Evolutionary conservation across 2,888 invertebrate species (phyloP).

Genomic region (Melanophora roralis): DNA sequence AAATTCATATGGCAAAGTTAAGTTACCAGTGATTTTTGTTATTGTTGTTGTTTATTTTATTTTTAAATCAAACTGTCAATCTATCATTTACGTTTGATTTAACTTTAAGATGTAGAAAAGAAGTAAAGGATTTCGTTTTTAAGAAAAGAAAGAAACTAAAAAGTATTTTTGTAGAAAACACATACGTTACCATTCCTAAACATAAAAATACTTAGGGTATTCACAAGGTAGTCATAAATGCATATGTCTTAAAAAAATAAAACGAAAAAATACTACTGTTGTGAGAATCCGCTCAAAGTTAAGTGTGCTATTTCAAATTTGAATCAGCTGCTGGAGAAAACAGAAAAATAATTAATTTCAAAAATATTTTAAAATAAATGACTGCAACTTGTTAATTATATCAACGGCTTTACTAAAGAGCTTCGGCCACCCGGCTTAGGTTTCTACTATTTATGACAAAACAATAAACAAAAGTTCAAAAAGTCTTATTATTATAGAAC

Average conservation of each 20-base stretch:
- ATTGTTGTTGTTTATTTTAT: constrained; percentile 13
- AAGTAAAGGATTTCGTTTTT: neutral
- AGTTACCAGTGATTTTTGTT: constrained; percentile 5
- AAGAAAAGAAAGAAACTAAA: neutral
- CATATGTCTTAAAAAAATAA: too few species aligned
- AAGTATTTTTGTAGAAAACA: neutral
- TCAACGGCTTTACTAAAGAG: too few species aligned
- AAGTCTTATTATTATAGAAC: too few species aligned
- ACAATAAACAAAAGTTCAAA: too few species aligned
- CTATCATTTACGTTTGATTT: constrained; percentile 45
- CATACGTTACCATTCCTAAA: constrained; percentile 12
- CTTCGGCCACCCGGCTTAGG: too few species aligned
- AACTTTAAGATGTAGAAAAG: neutral
- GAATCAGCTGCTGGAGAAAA: too few species aligned
- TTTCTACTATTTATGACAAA: too few species aligned
- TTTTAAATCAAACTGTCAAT: constrained; percentile 47
- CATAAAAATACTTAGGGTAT: neutral
- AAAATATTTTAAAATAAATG: neutral
- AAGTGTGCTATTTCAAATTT: too few species aligned
- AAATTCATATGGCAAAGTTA: constrained; percentile 37
- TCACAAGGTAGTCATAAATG: too few species aligned
- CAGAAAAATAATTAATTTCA: neutral
- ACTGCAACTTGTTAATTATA: too few species aligned
- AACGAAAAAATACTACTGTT: too few species aligned
- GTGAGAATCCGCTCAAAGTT: too few species aligned